Conservation (phyloP, 2,113 vertebrate genomes). For the Agapornis roseicollis region DNA sequence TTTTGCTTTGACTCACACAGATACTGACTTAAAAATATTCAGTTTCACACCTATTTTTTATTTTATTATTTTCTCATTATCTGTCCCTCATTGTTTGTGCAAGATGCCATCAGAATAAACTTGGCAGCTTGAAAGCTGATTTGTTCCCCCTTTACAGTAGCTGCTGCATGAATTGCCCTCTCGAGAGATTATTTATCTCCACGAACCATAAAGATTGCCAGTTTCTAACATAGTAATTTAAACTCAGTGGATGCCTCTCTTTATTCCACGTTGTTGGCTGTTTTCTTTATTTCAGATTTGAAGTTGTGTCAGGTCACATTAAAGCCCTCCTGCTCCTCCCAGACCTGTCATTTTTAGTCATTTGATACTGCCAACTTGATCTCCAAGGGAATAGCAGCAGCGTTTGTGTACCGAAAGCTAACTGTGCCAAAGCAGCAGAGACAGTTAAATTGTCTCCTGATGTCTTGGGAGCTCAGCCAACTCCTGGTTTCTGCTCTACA, state of each 20-base stretch:
- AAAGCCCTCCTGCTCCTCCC: not conserved
- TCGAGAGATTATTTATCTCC: conserved; percentile 1
- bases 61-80: not conserved
- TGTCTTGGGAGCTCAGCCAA: conserved; percentile 35
- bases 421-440: conserved; percentile 23
- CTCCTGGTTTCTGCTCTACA: not conserved
- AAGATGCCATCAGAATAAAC: not conserved
- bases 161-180: conserved; percentile 27
- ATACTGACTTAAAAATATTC: not conserved
- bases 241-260: not conserved
- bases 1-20: not conserved
- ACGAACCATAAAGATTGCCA: conserved; percentile 15
- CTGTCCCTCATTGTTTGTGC: not conserved
- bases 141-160: conserved; percentile 35
- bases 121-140: not conserved
- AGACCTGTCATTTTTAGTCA: not conserved
- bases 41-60: not conserved
- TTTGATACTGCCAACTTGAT: conserved; percentile 30
- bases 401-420: conserved; percentile 7
- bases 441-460: conserved; percentile 25
- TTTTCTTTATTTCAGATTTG: conserved; percentile 5
- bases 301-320: not conserved
- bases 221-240: conserved; percentile 28
- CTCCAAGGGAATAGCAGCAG: not conserved
- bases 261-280: not conserved